Conservation (phyloP, 2,113 vertebrate genomes). For the Malurus alboscapulatus region DNA sequence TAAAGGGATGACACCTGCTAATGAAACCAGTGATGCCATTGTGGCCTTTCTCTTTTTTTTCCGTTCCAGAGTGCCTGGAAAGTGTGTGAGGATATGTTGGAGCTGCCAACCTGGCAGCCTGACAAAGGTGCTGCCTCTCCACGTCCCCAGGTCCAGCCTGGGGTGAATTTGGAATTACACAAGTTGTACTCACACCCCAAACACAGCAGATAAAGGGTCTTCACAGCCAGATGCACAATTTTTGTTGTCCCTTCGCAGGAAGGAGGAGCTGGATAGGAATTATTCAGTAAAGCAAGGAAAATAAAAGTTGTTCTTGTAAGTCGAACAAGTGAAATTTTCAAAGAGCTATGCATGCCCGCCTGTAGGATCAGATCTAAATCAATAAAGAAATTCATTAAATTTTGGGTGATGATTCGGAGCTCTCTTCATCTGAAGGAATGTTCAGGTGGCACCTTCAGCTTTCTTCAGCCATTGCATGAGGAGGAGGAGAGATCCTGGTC, state of each 20-base stretch:
- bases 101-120: not conserved
- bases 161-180: not conserved
- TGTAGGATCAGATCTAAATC: not conserved
- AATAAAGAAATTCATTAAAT: not conserved
- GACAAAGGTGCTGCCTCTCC: not conserved
- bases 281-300: not conserved
- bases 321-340: not conserved
- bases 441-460: not conserved
- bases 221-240: no score
- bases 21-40: not conserved
- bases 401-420: not conserved
- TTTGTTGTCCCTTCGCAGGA: not conserved
- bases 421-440: not conserved
- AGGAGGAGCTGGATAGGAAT: not conserved
- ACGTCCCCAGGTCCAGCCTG: not conserved
- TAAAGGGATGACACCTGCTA: not conserved
- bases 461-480: not conserved
- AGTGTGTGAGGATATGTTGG: not conserved
- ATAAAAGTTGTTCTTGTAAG: not conserved
- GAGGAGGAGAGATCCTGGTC: not conserved
- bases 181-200: not conserved
- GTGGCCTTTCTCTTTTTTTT: not conserved
- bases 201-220: not conserved
- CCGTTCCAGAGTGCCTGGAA: not conserved
- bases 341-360: not conserved